Conservation (phyloP, 1,140 invertebrate genomes). For the Oncopeltus fasciatus region DNA sequence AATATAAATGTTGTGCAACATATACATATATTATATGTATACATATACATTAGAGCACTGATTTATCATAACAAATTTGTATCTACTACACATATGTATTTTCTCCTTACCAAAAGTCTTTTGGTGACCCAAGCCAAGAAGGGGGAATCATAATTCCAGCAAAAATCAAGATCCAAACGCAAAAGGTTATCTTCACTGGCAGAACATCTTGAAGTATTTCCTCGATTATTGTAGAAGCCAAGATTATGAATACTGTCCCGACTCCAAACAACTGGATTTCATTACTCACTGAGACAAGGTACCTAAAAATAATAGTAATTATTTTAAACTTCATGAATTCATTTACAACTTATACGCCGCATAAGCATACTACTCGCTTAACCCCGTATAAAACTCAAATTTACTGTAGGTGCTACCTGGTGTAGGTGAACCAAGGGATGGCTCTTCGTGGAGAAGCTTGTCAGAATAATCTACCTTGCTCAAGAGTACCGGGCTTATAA, state of each 20-base stretch:
- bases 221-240: constrained; percentile 47
- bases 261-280: constrained; percentile 52
- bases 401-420: too few species aligned
- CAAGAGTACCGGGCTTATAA: too few species aligned
- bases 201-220: constrained; percentile 34
- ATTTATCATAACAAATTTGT: not conserved
- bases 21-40: too few species aligned
- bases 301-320: constrained; percentile 26
- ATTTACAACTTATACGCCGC: not conserved
- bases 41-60: too few species aligned
- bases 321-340: too few species aligned
- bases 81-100: constrained; percentile 14
- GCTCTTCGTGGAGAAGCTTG: too few species aligned
- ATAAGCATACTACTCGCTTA: too few species aligned
- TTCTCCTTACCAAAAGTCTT: constrained; percentile 57
- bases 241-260: constrained; percentile 49
- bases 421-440: too few species aligned
- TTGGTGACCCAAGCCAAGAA: constrained; percentile 54
- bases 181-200: constrained; percentile 35
- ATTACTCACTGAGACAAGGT: constrained; percentile 36
- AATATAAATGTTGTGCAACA: not conserved
- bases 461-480: too few species aligned
- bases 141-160: constrained; percentile 42
- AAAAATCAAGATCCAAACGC: constrained; percentile 48
- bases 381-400: too few species aligned